Evolutionary conservation across 2,888 invertebrate species (phyloP).

Genomic region (Microchrysa polita): DNA sequence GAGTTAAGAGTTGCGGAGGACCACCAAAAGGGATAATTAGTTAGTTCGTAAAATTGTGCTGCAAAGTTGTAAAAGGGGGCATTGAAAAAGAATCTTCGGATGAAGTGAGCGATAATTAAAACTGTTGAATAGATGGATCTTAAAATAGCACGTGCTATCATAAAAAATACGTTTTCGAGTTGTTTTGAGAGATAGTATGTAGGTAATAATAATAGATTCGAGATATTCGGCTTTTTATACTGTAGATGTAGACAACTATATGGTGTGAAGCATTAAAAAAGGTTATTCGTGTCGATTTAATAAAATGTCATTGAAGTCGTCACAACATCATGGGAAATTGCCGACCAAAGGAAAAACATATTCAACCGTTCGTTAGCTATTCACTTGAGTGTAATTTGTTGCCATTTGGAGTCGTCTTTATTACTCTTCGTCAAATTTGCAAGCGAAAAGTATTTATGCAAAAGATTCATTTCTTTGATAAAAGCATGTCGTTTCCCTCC

Average conservation of each 20-base stretch:
- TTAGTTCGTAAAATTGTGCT: slow-evolving; percentile 39
- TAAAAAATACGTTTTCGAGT: slow-evolving; percentile 16
- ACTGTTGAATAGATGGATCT: slow-evolving; percentile 18
- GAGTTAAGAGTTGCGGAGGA: slow-evolving; percentile 14
- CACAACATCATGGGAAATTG: too few species aligned
- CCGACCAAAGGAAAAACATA: too few species aligned
- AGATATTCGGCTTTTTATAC: too few species aligned
- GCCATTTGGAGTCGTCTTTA: not conserved
- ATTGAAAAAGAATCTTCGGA: slow-evolving; percentile 19
- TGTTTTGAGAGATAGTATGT: too few species aligned
- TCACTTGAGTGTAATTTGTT: too few species aligned
- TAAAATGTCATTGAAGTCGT: too few species aligned
- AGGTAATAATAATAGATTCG: too few species aligned
- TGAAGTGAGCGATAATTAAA: slow-evolving; percentile 27
- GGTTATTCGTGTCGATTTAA: too few species aligned
- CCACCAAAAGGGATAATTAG: slow-evolving; percentile 42
- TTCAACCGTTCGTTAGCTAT: too few species aligned
- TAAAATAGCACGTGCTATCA: slow-evolving; percentile 38
- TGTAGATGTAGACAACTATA: too few species aligned
- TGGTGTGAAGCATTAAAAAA: too few species aligned
- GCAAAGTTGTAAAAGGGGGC: slow-evolving; percentile 25
- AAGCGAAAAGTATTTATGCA: not conserved
- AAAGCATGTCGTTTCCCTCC: not conserved
- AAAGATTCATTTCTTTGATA: slow-evolving; percentile 8
- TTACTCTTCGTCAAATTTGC: not conserved